These are phyloP conservation scores for Lasioglossum vierecki DNA, from an alignment of 2,888 invertebrate genomes.

Conservation along the genomic window DNA sequence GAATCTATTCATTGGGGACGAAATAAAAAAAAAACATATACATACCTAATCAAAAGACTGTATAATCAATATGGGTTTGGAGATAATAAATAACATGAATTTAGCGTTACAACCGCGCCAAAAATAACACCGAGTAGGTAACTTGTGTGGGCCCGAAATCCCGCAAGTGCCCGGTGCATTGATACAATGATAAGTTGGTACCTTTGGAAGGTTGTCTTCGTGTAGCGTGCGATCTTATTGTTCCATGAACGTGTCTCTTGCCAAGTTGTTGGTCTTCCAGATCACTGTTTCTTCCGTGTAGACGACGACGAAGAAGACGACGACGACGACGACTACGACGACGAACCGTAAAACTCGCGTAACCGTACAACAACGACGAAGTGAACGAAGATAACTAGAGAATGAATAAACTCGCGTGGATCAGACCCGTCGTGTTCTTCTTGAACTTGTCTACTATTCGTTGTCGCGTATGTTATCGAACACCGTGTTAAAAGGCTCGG, in stretches of 20 bases:
- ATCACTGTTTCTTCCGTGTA: slow-evolving; percentile 54
- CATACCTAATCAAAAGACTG: neutral
- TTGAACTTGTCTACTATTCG: slow-evolving; percentile 36
- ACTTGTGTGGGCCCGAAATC: slow-evolving; percentile 28
- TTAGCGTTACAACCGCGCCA: neutral
- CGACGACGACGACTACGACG: neutral
- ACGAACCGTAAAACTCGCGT: slow-evolving; percentile 43
- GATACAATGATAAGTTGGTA: slow-evolving; percentile 54
- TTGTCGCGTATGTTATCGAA: slow-evolving; percentile 58
- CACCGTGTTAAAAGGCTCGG: slow-evolving; percentile 48
- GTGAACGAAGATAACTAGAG: neutral
- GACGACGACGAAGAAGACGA: slow-evolving; percentile 16
- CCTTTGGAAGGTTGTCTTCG: slow-evolving; percentile 61
- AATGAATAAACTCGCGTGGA: neutral
- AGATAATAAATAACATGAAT: neutral
- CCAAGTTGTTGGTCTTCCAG: slow-evolving; percentile 51
- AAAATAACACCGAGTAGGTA: neutral
- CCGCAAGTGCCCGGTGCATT: slow-evolving; percentile 56
- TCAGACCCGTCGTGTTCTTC: slow-evolving; percentile 2
- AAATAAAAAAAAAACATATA: neutral
- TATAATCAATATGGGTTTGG: neutral
- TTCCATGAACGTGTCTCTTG: slow-evolving; percentile 58
- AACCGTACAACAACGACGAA: slow-evolving; percentile 26
- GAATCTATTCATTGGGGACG: neutral
- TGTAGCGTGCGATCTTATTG: slow-evolving; percentile 60